Evolutionary conservation across 2,797 vertebrate species (phyloP).

Genomic region (Triplophysa bombifrons): DNA sequence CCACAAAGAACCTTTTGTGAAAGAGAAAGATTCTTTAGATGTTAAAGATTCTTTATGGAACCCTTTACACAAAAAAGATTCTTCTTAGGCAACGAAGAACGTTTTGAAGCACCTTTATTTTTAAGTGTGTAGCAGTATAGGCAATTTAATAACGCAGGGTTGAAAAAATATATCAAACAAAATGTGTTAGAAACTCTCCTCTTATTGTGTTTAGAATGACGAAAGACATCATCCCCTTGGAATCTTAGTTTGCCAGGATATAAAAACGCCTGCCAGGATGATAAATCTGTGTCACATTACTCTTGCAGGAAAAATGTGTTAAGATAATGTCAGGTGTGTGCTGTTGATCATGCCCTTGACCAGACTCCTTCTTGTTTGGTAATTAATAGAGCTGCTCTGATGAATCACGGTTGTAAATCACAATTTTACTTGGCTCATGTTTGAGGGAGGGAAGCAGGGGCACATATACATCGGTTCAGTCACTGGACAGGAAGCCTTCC

Average conservation of each 20-base stretch:
- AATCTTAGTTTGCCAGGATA: not conserved
- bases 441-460: not conserved
- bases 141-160: not conserved
- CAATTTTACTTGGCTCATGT: constrained; percentile 42
- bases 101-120: no score
- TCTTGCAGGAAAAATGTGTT: constrained; percentile 36
- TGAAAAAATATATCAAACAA: not conserved
- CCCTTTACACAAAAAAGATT: no score
- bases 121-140: not conserved
- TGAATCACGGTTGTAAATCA: constrained; percentile 53
- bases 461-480: constrained; percentile 16
- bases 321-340: constrained; percentile 19
- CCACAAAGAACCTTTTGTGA: no score
- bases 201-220: not conserved
- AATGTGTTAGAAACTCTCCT: not conserved
- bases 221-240: not conserved
- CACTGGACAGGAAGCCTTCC: constrained; percentile 33
- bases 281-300: constrained; percentile 45
- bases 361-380: constrained; percentile 43
- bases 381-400: constrained; percentile 49
- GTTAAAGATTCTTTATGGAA: no score
- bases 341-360: constrained; percentile 43
- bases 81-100: no score
- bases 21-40: no score
- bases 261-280: not conserved